Conservation (phyloP, 2,797 vertebrate genomes). For the Phoxinus dragarum region DNA sequence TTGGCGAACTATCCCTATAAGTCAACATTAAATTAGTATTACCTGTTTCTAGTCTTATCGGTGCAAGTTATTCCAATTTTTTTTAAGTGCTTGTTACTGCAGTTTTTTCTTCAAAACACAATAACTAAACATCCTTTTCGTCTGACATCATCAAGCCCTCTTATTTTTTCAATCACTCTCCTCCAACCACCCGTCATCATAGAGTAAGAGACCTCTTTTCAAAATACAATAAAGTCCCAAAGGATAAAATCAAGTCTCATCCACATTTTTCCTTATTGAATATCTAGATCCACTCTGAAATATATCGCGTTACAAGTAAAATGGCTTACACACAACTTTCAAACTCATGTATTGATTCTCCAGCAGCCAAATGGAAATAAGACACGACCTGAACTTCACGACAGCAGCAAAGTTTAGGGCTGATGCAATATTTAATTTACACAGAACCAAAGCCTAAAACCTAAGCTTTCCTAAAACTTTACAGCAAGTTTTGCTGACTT, state of each 20-base stretch:
- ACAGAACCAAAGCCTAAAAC: neutral
- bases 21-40: neutral
- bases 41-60: neutral
- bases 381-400: neutral
- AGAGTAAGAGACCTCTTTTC: neutral
- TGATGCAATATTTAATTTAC: neutral
- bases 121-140: neutral
- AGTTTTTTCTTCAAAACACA: neutral
- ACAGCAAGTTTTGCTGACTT: neutral
- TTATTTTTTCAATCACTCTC: neutral
- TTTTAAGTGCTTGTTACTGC: neutral
- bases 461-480: neutral
- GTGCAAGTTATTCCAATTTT: neutral
- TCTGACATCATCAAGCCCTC: neutral
- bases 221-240: neutral
- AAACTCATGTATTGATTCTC: slow-evolving; percentile 7
- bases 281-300: neutral
- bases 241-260: neutral
- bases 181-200: neutral
- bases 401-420: neutral
- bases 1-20: neutral
- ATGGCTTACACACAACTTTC: neutral
- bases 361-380: neutral
- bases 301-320: slow-evolving; percentile 3
- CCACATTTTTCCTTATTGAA: neutral